Percentiles rank a stretch among this genome's conserved stretches.
phyloP scores from a whole-genome alignment of 1,140 invertebrate genomes.

The Drosophila teissieri region DNA sequence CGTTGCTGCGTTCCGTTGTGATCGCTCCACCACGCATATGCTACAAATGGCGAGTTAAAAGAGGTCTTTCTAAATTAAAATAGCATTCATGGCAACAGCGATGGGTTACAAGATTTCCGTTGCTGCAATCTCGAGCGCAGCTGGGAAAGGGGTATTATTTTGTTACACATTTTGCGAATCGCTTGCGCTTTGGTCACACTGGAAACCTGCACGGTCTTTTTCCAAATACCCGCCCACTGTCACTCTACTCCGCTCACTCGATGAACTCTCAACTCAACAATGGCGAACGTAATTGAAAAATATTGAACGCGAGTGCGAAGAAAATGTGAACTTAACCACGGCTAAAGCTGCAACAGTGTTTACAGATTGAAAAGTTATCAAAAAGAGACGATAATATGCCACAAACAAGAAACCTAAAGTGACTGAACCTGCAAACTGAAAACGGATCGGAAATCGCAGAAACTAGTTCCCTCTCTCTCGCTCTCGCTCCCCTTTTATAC shows the following conservation, averaged over 20 bases:
- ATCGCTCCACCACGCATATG: too few species aligned
- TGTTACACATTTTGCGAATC: background rate
- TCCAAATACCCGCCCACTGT: background rate
- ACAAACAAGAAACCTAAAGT: conserved; percentile 37
- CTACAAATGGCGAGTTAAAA: too few species aligned
- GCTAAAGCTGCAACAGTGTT: conserved; percentile 21
- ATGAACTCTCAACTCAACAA: conserved; percentile 53
- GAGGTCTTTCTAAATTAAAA: too few species aligned
- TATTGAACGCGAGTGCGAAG: conserved; percentile 41
- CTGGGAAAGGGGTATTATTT: background rate
- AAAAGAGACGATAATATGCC: conserved; percentile 56
- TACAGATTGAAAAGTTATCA: conserved; percentile 14
- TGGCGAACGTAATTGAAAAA: conserved; percentile 37
- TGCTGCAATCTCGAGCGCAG: too few species aligned
- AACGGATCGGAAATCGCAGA: conserved; percentile 37
- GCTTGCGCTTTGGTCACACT: background rate
- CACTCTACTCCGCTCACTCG: conserved; percentile 10
- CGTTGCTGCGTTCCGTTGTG: too few species aligned
- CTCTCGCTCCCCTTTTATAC: conserved; percentile 23
- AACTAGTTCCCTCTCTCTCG: conserved; percentile 24
- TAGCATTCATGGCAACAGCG: too few species aligned
- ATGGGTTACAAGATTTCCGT: too few species aligned
- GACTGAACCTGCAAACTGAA: conserved; percentile 44
- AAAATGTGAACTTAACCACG: conserved; percentile 34
- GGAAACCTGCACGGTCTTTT: background rate